These are phyloP conservation scores for Chloroceryle aenea DNA, from an alignment of 2,113 vertebrate genomes.

Conservation along the genomic window DNA sequence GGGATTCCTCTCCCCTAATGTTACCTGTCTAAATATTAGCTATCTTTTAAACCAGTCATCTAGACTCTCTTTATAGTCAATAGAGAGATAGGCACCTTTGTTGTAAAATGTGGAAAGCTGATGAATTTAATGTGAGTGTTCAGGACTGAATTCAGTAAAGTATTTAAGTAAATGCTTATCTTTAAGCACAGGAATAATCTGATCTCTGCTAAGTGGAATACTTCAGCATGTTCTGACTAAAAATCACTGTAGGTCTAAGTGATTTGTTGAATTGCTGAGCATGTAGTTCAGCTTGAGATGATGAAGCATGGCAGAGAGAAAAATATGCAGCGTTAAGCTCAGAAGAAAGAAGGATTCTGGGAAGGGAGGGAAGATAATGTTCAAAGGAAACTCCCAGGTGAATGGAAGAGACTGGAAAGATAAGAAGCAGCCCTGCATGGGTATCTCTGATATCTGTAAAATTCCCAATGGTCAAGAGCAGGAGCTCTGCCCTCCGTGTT, in stretches of 20 bases:
- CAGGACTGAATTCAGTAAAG: conserved; percentile 42
- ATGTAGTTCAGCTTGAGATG: background rate
- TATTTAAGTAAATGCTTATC: conserved; percentile 48
- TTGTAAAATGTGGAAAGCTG: background rate
- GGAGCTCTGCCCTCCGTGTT: background rate
- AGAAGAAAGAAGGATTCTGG: background rate
- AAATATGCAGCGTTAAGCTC: background rate
- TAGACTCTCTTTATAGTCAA: background rate
- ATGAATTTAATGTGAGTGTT: conserved; percentile 48
- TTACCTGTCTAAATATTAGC: conserved; percentile 14
- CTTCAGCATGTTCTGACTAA: conserved; percentile 18
- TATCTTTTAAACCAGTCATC: conserved; percentile 7
- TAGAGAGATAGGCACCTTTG: conserved; percentile 14
- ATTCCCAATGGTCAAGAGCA: background rate
- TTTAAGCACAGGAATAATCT: conserved; percentile 42
- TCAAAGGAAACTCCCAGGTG: background rate
- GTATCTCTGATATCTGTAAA: background rate
- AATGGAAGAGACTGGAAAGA: background rate
- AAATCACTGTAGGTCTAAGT: background rate
- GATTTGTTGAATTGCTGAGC: background rate
- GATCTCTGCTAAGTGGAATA: conserved; percentile 47
- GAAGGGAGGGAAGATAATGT: background rate
- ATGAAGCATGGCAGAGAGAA: background rate
- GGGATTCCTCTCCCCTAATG: conserved; percentile 52
- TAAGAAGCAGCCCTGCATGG: background rate